phyloP scores from a whole-genome alignment of 1,140 invertebrate genomes.

The Orchesella cincta region DNA sequence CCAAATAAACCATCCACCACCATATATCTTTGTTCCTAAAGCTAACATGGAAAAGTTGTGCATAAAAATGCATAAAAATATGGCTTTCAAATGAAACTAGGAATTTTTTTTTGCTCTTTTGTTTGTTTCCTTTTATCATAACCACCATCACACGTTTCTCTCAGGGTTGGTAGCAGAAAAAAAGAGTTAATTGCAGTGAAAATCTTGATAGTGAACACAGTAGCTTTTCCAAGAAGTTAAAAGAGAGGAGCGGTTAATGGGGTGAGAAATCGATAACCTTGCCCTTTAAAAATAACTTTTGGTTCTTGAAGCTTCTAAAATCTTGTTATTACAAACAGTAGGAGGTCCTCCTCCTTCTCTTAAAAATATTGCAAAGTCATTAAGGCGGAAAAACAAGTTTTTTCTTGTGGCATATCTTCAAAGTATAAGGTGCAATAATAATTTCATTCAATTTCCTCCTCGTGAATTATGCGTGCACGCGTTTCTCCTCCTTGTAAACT shows the following conservation, averaged over 20 bases:
- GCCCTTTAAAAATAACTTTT: neutral
- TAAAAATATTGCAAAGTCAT: neutral
- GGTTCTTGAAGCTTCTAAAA: neutral
- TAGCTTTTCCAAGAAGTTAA: neutral
- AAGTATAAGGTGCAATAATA: too few species aligned
- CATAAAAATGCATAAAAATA: too few species aligned
- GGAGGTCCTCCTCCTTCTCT: neutral
- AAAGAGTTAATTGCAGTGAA: neutral
- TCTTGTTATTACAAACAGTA: neutral
- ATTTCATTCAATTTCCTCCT: too few species aligned
- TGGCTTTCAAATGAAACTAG: too few species aligned
- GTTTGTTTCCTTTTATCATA: neutral
- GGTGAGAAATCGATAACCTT: conserved; percentile 22
- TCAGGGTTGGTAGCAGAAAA: neutral
- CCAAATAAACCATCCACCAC: too few species aligned
- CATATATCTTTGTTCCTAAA: too few species aligned
- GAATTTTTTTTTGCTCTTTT: neutral
- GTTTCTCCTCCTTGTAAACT: too few species aligned
- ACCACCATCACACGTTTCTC: neutral
- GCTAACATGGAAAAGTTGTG: too few species aligned
- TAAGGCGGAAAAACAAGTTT: too few species aligned
- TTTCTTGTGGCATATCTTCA: too few species aligned
- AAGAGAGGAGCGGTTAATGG: conserved; percentile 9
- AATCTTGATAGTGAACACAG: neutral
- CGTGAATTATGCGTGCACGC: too few species aligned